Evolutionary conservation across 2,888 invertebrate genomes (phyloP).

Genomic region (Nymphalis polychloros): DNA sequence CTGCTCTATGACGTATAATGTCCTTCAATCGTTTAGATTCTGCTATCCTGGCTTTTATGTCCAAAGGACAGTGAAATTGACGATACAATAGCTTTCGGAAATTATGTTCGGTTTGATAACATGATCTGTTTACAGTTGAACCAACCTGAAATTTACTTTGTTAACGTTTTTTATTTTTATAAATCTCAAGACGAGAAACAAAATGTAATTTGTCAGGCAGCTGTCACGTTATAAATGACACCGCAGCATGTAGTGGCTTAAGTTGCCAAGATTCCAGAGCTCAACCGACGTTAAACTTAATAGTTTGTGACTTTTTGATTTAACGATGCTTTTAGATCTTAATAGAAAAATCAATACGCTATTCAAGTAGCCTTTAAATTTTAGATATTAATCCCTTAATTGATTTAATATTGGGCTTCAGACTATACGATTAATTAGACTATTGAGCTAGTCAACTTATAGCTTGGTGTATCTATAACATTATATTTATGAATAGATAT

Average conservation of each 20-base stretch:
- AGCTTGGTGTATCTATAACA: not conserved
- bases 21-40: conserved; percentile 73
- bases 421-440: too few relatives aligned
- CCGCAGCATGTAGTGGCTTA: conserved; percentile 42
- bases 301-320: conserved; percentile 31
- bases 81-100: conserved; percentile 19
- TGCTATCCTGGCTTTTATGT: conserved; percentile 42
- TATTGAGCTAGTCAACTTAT: too few relatives aligned
- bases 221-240: conserved; percentile 40
- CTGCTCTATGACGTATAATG: conserved; percentile 78
- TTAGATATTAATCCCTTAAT: too few relatives aligned
- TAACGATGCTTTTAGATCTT: conserved; percentile 10
- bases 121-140: too few relatives aligned
- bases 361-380: too few relatives aligned
- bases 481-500: not conserved
- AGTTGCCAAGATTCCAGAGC: conserved; percentile 45
- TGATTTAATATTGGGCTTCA: too few relatives aligned
- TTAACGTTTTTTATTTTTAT: conserved; percentile 14
- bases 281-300: conserved; percentile 33
- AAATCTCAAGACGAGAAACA: conserved; percentile 33
- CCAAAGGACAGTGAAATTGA: conserved; percentile 15
- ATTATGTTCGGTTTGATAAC: conserved; percentile 20
- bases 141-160: too few relatives aligned
- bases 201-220: conserved; percentile 39
- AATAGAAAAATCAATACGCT: not conserved